Base-by-base conservation (phyloP, 2,113 vertebrate genomes). In the Anthoscopus minutus region DNA sequence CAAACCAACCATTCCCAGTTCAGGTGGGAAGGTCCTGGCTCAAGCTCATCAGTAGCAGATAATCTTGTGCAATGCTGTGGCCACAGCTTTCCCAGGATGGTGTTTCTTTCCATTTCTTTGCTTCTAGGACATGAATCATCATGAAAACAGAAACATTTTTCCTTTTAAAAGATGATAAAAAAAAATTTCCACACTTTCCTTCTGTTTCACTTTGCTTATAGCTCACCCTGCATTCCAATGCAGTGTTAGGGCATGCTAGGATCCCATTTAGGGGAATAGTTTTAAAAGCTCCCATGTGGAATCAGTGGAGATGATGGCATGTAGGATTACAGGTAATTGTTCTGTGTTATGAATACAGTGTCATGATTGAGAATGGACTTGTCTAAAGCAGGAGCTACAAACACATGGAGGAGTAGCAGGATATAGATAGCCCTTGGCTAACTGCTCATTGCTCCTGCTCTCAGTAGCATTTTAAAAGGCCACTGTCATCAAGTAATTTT, bases 401-500 rank as follows among this genome's bases (percentile, higher is more conserved):
- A 88, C 51, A 66, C 64, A 7, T 33, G 38, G 47, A 62, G 72
- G 54, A 93, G 76, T n/a, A 78, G 79, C 67, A 81, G 80, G 65
- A 76, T 77, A 81, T 37, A 61, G 83, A 93, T 81, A 90, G 92
- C 90, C 72, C 58, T 90, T 89, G 88, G 93, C 86, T 79, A 83
- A 53, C 88, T 74, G 67, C 76, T 83, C 40, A 37, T 54, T 91
- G 83, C 77, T 93, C 33, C 85, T 64, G 72, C 79, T 81, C 57
- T 83, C 66, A 7, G 62, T 54, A 88, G 86, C 27, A 40, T 79
- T 96, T 81, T 86, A 88, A 95, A 86, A 90, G 76, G 82, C 90
- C 80, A 90, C 83, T 94, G 90, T 94, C 94, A 92, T 94, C 94
- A 89, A 92, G 93, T 93, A 81, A 91, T 96, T 95, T 96, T 93